Evolutionary conservation across 2,888 invertebrate species (phyloP).

Genomic region (Patella caerulea): DNA sequence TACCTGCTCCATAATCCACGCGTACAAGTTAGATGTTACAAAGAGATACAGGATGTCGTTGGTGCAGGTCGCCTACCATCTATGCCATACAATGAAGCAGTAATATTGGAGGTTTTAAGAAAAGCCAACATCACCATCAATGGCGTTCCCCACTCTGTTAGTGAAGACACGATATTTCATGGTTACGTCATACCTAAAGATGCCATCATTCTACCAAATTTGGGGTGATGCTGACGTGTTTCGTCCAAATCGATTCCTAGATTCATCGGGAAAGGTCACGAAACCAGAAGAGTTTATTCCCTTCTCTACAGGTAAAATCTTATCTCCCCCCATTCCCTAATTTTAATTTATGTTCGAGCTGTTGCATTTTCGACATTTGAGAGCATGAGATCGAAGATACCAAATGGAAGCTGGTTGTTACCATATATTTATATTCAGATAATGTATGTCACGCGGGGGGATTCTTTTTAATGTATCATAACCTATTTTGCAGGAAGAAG

Average conservation of each 20-base stretch:
- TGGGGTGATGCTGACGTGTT: conserved; percentile 52
- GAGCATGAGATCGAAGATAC: no score
- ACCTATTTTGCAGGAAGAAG: conserved; percentile 35
- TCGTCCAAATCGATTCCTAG: conserved; percentile 55
- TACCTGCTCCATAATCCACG: conserved; percentile 84
- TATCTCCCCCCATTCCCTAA: no score
- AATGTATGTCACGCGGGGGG: no score
- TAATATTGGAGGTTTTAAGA: conserved; percentile 55
- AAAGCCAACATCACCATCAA: conserved; percentile 49
- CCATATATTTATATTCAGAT: no score
- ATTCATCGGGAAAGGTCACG: conserved; percentile 29
- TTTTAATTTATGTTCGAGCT: no score
- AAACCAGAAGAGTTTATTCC: conserved; percentile 39
- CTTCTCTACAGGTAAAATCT: conserved; percentile 38
- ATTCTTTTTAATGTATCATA: no score
- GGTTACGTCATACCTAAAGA: conserved; percentile 62
- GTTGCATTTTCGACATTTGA: no score
- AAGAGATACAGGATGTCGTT: conserved; percentile 62
- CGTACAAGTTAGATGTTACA: conserved; percentile 55
- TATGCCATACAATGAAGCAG: conserved; percentile 55
- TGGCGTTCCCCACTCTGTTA: conserved; percentile 44
- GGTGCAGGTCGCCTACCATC: conserved; percentile 48
- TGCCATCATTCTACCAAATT: conserved; percentile 42
- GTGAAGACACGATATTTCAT: conserved; percentile 46
- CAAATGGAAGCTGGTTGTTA: no score